Evolutionary conservation across 1,140 invertebrate species (phyloP).

Genomic region (Anoplolepis gracilipes): DNA sequence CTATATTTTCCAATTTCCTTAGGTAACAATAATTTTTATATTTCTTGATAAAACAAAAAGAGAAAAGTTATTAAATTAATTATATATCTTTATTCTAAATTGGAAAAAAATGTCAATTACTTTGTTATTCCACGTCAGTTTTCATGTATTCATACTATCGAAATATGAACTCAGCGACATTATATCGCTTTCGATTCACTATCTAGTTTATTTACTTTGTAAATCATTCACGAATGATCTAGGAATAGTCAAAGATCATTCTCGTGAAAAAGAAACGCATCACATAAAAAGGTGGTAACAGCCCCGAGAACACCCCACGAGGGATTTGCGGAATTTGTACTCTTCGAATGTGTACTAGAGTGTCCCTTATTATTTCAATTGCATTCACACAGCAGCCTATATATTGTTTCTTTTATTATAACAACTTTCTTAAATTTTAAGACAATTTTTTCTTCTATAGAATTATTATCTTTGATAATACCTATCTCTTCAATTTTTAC

Average conservation of each 20-base stretch:
- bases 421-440: conserved; percentile 1
- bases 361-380: conserved; percentile 26
- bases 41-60: neutral
- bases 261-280: conserved; percentile 55
- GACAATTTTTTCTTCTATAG: conserved; percentile 22
- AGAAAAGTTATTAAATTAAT: conserved; percentile 1
- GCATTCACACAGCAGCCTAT: conserved; percentile 10
- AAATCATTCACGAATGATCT: conserved; percentile 29
- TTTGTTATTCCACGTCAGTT: neutral
- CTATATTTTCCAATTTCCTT: conserved; percentile 6
- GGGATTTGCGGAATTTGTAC: conserved; percentile 84
- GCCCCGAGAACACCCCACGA: conserved; percentile 68
- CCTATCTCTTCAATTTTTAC: neutral
- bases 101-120: neutral
- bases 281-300: conserved; percentile 62
- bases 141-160: neutral
- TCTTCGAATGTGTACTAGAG: conserved; percentile 77
- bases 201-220: conserved; percentile 30
- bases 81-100: conserved; percentile 23
- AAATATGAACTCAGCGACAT: conserved; percentile 19
- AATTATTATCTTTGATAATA: conserved; percentile 7
- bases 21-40: neutral
- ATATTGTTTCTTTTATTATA: conserved; percentile 60
- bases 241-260: conserved; percentile 18
- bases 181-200: conserved; percentile 13